Evolutionary conservation across 2,888 invertebrate genomes (phyloP), one percentile per base, ranked within the genome.

Genomic region (Clunio marinus): DNA sequence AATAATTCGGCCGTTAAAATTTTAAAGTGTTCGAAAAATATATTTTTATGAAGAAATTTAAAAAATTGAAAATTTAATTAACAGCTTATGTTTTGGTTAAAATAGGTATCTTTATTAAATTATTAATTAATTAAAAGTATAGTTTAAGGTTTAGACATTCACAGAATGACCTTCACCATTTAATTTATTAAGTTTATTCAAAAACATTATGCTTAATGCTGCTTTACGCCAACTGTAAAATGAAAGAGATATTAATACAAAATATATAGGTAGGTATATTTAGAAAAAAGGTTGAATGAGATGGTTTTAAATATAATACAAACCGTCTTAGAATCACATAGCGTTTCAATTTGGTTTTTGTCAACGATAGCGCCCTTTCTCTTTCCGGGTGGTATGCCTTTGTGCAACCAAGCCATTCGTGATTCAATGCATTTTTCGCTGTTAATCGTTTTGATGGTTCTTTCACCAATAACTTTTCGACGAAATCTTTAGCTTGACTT

Each of bases 401-500:
- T 7, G 83, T 83, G 71, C 83, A 82, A 70, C 82, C 81, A 72
- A 95, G 81, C 94, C 94, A 95, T 4, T 85, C 86, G 77, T 94
- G 93, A 17, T 84, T 83, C 74, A 93, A 77, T 17, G 89, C 87
- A 70, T 88, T 83, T 25, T 80, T 81, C 0, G 91, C 87, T 25
- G 86, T 81, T 74, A 92, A 83, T 74, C 94, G 84, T 71, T 84
- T 83, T 74, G 93, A 93, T 81, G 70, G 79, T 75, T 94, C 90
- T 80, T 94, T 94, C 72, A 91, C 81, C 71, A 96, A 86, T 3
- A 96, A 84, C 78, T 88, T 88, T 70, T 83, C 82, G 71, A 96
- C 95, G 80, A 96, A 96, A 77, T 96, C 93, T 79, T 93, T 94
- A 58, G 95, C 96, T 72, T 89, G 89, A 24, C 88, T 88, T 0